Evolutionary conservation across 2,113 vertebrate species (phyloP), one percentile per base, ranked within the genome.

Genomic region (Hippocampus barbouri): DNA sequence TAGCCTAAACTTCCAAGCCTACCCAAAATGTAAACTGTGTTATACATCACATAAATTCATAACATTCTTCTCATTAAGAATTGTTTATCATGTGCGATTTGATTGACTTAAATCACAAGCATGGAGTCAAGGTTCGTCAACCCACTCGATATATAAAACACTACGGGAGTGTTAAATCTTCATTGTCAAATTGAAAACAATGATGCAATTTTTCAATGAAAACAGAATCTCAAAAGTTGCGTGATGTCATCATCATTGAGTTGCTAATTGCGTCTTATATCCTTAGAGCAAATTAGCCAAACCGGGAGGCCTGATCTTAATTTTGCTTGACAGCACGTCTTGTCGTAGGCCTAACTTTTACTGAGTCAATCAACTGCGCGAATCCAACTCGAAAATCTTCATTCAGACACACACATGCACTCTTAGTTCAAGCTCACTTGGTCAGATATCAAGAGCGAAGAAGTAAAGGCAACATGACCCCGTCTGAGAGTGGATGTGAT

Each of bases 401-500:
- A 34, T 74, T 74, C 74, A 66, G 49, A 41, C 66, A 45, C 73
- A 63, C 65, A 57, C 38, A 53, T 27, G 65, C 67, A 76, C 57
- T 71, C 68, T 76, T 67, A 66, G 71, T 74, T 75, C 59, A 71
- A 79, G 66, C 56, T 45, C 38, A 34, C 71, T 72, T 45, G 72
- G 68, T 81, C 56, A 57, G 68, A 74, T 77, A 66, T 49, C 62
- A 34, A 61, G 70, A 82, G 60, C 62, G 16, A 49, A 74, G 72
- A 77, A 53, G 67, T 45, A 60, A 73, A 74, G 69, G 71, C 63
- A 40, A 43, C 66, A 40, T 78, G 79, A 76, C 74, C 73, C 72
- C 74, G 71, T 80, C 73, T 40, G 70, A 69, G 73, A 63, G 73
- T 61, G 64, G 73, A 78, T 73, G 71, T 77, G 86, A 86, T 89